Evolutionary conservation across 1,140 invertebrate species (phyloP).

Genomic region (Ridgeia piscesae): DNA sequence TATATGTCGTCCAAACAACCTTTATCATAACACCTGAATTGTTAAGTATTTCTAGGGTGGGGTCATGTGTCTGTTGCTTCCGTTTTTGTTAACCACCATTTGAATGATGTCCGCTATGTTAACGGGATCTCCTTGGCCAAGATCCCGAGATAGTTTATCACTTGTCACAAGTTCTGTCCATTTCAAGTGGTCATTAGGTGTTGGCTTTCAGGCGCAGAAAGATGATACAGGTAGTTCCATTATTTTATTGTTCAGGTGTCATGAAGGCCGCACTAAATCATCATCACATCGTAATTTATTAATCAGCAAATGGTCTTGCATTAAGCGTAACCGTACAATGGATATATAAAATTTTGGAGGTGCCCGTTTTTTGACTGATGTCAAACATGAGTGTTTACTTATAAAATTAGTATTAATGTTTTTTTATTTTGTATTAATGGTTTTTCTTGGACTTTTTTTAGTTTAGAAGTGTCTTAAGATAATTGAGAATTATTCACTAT

Average conservation of each 20-base stretch:
- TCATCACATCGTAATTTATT: no score
- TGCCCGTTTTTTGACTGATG: no score
- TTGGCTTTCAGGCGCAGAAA: background rate
- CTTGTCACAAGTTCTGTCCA: background rate
- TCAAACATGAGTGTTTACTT: no score
- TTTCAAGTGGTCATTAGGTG: background rate
- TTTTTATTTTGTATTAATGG: no score
- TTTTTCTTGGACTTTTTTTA: no score
- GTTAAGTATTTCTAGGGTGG: background rate
- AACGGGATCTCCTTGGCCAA: background rate
- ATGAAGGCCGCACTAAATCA: background rate
- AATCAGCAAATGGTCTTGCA: no score
- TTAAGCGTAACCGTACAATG: no score
- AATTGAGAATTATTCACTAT: no score
- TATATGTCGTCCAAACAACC: background rate
- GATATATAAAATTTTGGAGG: no score
- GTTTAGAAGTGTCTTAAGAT: no score
- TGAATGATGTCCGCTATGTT: background rate
- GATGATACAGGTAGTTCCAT: background rate
- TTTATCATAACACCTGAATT: background rate
- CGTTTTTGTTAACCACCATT: background rate
- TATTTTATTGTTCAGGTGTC: background rate
- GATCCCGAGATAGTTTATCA: background rate
- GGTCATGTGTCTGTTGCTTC: no score
- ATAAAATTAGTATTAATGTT: no score